A percentile compares a stretch with the other conserved stretches of the same genome.
These are phyloP conservation scores for Erinaceus europaeus DNA, from an alignment of 2,113 vertebrate species.

Conservation along the genomic window DNA sequence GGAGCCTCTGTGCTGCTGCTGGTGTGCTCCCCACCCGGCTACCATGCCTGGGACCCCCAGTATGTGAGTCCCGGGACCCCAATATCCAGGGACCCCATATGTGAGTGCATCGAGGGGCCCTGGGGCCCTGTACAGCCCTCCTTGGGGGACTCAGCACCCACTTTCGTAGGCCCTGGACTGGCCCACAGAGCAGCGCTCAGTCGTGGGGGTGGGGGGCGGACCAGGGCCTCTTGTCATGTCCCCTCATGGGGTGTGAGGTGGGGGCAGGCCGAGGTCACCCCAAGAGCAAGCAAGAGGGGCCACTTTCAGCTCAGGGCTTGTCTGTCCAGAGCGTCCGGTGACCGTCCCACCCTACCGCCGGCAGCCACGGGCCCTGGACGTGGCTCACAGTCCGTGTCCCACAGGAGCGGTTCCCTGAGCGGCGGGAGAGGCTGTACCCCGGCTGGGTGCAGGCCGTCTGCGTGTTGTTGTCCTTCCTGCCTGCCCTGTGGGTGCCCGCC, in stretches of 20 bases:
- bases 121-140: neutral
- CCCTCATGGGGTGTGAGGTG: no score
- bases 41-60: conserved; percentile 88
- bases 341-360: no score
- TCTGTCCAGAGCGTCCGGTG: no score
- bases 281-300: neutral
- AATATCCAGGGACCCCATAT: no score
- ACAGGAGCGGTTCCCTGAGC: conserved; percentile 85
- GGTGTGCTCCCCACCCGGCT: conserved; percentile 75
- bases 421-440: conserved; percentile 83
- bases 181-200: no score
- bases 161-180: no score
- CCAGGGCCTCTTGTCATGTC: no score
- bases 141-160: no score
- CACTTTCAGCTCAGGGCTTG: no score
- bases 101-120: no score
- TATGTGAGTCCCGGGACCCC: conserved; percentile 82
- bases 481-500: conserved; percentile 81
- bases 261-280: neutral
- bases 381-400: neutral
- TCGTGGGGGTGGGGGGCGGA: no score
- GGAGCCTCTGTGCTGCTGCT: conserved; percentile 84
- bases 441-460: conserved; percentile 86
- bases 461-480: conserved; percentile 80
- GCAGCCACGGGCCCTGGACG: neutral